Percentiles rank a stretch among this genome's conserved stretches.
phyloP scores from a whole-genome alignment of 2,888 invertebrate genomes.

The Opisthograptis luteolata region DNA sequence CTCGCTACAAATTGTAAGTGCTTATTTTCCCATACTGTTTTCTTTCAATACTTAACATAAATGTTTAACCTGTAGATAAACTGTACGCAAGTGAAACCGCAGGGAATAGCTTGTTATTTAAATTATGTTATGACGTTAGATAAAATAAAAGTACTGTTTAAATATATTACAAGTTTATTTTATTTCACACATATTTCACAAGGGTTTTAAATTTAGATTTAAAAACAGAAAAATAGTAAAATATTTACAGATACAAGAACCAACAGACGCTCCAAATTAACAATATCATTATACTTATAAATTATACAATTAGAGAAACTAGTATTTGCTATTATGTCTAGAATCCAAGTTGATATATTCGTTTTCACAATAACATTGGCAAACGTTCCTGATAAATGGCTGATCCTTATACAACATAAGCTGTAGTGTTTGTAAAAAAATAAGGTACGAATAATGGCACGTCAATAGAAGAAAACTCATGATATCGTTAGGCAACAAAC shows the following conservation, averaged over 20 bases:
- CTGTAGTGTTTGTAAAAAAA: neutral
- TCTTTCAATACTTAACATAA: too few relatives aligned
- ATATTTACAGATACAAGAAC: constrained; percentile 80
- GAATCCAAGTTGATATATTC: constrained; percentile 28
- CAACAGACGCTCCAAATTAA: constrained; percentile 76
- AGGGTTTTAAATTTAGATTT: constrained; percentile 68
- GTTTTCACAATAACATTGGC: neutral
- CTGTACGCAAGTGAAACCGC: too few relatives aligned
- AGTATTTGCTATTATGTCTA: constrained; percentile 30
- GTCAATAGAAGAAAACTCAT: too few relatives aligned
- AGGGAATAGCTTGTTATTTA: too few relatives aligned
- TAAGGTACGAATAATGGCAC: neutral
- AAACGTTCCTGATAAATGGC: neutral
- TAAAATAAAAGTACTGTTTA: constrained; percentile 29
- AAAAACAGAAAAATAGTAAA: constrained; percentile 70
- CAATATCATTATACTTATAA: constrained; percentile 69
- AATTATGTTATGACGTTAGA: too few relatives aligned
- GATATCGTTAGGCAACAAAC: too few relatives aligned
- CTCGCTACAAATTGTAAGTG: too few relatives aligned
- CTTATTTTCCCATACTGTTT: too few relatives aligned
- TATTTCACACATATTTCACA: constrained; percentile 83
- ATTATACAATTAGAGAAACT: constrained; percentile 42
- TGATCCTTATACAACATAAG: neutral
- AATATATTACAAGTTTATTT: constrained; percentile 80
- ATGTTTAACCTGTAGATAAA: too few relatives aligned